Conservation (phyloP, 2,888 invertebrate genomes). For the Orthosia gothica region DNA sequence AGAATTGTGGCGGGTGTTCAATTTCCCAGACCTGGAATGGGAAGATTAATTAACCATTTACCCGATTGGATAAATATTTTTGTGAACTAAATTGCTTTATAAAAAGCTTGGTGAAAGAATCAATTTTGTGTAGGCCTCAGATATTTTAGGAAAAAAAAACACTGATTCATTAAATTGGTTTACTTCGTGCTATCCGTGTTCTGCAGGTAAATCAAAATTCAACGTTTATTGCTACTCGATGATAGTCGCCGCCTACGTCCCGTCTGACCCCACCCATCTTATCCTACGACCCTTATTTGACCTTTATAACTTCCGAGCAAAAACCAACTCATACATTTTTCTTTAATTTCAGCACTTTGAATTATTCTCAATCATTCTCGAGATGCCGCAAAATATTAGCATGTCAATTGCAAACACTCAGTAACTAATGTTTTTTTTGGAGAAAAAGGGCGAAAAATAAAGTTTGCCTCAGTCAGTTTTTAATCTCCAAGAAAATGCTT, state of each 20-base stretch:
- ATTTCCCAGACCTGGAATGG: constrained; percentile 57
- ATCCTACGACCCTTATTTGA: constrained; percentile 29
- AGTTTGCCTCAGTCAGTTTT: constrained; percentile 54
- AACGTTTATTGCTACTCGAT: constrained; percentile 28
- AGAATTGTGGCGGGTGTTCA: constrained; percentile 61
- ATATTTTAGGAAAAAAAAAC: constrained; percentile 4
- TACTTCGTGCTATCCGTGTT: constrained; percentile 1
- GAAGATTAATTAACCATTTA: constrained; percentile 63
- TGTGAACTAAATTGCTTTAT: constrained; percentile 55
- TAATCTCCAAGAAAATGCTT: constrained; percentile 66
- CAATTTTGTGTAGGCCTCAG: constrained; percentile 27
- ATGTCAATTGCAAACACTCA: constrained; percentile 21
- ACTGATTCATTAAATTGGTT: constrained; percentile 10
- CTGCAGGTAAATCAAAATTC: constrained; percentile 27
- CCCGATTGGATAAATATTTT: constrained; percentile 61
- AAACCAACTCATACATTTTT: constrained; percentile 31
- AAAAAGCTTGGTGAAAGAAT: constrained; percentile 49
- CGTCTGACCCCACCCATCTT: constrained; percentile 41
- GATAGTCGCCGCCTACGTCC: constrained; percentile 27
- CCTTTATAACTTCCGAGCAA: constrained; percentile 46
- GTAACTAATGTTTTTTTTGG: constrained; percentile 10
- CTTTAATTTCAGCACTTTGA: constrained; percentile 18
- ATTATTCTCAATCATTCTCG: not conserved
- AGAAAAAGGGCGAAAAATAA: constrained; percentile 36
- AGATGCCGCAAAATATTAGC: not conserved